These are phyloP conservation scores for Phortica variegata DNA, from an alignment of 1,140 invertebrate genomes.

Conservation along the genomic window DNA sequence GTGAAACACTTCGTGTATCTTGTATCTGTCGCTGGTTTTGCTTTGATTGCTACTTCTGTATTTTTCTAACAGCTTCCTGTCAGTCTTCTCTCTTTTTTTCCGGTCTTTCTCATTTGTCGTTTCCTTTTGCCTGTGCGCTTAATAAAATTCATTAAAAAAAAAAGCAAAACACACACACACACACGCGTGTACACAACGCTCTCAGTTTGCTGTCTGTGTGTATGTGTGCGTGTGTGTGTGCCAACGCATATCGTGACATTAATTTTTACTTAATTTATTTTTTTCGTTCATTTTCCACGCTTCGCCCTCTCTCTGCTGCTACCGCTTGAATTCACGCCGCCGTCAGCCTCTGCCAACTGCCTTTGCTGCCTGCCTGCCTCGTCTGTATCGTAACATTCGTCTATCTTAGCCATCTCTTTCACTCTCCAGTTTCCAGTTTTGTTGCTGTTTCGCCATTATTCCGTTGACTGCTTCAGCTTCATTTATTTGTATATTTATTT, in stretches of 20 bases:
- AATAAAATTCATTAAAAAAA: conserved; percentile 52
- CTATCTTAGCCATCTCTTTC: no score
- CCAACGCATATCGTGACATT: conserved; percentile 35
- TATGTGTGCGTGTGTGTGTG: conserved; percentile 13
- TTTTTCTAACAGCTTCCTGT: no score
- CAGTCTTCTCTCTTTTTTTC: no score
- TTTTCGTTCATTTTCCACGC: conserved; percentile 18
- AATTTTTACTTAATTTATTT: conserved; percentile 55
- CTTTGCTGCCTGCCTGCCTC: conserved; percentile 20
- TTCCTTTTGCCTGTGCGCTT: conserved; percentile 22
- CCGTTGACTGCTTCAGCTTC: conserved; percentile 10
- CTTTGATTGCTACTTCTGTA: not conserved
- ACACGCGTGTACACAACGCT: conserved; percentile 20
- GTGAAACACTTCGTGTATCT: no score
- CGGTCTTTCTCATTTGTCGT: no score
- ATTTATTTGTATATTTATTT: conserved; percentile 25
- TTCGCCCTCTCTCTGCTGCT: not conserved
- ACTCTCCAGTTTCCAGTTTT: no score
- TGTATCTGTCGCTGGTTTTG: conserved; percentile 7
- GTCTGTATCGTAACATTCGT: no score
- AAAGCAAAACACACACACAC: conserved; percentile 18
- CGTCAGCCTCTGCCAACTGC: no score
- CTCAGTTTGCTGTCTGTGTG: conserved; percentile 1
- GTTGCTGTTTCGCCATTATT: conserved; percentile 15
- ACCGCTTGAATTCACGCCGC: no score